phyloP scores from a whole-genome alignment of 2,113 vertebrate species.

The Meriones unguiculatus region DNA sequence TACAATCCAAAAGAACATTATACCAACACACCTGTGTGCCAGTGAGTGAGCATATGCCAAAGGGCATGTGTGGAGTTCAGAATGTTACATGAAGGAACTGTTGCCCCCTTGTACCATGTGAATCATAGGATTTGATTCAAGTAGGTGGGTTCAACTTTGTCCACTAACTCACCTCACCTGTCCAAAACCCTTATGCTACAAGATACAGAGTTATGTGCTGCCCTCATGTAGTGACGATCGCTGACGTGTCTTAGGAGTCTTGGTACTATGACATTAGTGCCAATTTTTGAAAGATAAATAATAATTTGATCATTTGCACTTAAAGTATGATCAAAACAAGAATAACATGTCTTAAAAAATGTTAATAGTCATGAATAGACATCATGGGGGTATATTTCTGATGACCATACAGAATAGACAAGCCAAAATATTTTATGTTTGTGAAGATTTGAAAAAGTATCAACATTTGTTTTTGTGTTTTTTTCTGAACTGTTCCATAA shows the following conservation, averaged over 20 bases:
- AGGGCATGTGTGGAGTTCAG: background rate
- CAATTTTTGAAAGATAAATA: slow-evolving; percentile 21
- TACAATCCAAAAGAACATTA: too few species aligned
- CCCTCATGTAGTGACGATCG: background rate
- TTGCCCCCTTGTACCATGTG: background rate
- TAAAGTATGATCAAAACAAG: background rate
- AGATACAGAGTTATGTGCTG: background rate
- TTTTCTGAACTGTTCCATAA: slow-evolving; percentile 32
- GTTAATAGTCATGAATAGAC: background rate
- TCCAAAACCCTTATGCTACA: background rate
- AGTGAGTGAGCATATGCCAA: background rate
- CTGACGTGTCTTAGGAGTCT: background rate
- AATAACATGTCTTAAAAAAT: background rate
- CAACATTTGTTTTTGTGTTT: background rate
- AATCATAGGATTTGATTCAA: background rate
- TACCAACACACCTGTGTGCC: background rate
- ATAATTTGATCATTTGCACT: background rate
- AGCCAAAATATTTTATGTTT: background rate
- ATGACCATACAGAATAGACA: background rate
- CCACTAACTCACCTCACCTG: too few species aligned
- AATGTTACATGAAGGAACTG: background rate
- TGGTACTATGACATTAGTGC: background rate
- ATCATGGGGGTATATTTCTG: background rate
- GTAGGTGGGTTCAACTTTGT: background rate
- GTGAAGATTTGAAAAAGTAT: background rate